These are phyloP conservation scores for Sphaeramia orbicularis DNA, from an alignment of 2,797 vertebrate species.

Conservation along the genomic window DNA sequence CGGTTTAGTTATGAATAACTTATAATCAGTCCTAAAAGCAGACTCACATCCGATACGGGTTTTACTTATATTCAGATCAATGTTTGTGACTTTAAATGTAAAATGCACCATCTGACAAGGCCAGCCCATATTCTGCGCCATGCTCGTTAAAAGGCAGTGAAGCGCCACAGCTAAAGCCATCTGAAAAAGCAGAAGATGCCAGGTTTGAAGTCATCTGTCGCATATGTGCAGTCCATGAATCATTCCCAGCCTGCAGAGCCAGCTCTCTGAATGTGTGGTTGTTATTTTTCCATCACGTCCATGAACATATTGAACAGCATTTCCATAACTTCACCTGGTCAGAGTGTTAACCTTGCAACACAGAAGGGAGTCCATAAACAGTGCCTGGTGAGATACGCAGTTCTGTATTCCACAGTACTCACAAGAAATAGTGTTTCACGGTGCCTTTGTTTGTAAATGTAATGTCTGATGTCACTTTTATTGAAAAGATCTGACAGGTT, in stretches of 20 bases:
- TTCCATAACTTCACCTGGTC: slow-evolving; percentile 59
- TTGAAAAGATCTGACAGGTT: background rate
- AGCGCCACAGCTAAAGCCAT: slow-evolving; percentile 52
- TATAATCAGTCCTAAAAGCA: background rate
- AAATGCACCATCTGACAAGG: slow-evolving; percentile 18
- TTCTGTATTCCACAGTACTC: slow-evolving; percentile 9
- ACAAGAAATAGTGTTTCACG: too few species aligned
- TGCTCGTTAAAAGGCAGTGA: slow-evolving; percentile 45
- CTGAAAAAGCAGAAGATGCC: slow-evolving; percentile 46
- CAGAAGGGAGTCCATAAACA: slow-evolving; percentile 22
- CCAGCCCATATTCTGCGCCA: slow-evolving; percentile 42
- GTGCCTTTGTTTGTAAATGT: too few species aligned
- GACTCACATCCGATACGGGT: background rate
- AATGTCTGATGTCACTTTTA: too few species aligned
- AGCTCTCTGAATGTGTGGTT: slow-evolving; percentile 62
- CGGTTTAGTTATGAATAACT: background rate
- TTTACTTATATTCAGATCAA: background rate
- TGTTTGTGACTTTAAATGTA: slow-evolving; percentile 18
- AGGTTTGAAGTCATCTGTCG: slow-evolving; percentile 63
- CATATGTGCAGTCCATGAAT: slow-evolving; percentile 60
- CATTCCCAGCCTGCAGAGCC: slow-evolving; percentile 58
- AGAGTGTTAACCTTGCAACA: slow-evolving; percentile 51
- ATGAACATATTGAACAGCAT: slow-evolving; percentile 43
- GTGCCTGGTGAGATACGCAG: slow-evolving; percentile 10
- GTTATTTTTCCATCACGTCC: slow-evolving; percentile 73